Evolutionary conservation across 2,797 vertebrate species (phyloP).

Genomic region (Passerculus sandwichensis): DNA sequence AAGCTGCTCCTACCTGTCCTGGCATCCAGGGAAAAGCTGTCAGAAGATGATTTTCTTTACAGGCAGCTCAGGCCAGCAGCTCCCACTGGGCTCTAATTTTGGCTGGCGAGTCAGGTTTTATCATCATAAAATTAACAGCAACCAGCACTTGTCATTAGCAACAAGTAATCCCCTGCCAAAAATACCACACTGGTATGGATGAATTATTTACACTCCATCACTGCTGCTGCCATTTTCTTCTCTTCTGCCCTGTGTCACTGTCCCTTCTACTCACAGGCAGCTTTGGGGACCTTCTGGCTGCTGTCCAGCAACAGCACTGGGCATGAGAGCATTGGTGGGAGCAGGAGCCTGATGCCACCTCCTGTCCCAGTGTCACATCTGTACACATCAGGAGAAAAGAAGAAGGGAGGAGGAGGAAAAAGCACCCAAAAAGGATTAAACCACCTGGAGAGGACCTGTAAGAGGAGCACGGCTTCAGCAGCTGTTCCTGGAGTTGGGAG

Average conservation of each 20-base stretch:
- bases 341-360: not conserved
- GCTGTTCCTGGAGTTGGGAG: not conserved
- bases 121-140: not conserved
- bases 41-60: not conserved
- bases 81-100: not conserved
- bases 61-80: not conserved
- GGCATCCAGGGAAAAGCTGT: not conserved
- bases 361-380: not conserved
- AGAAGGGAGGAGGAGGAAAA: not conserved
- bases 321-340: not conserved
- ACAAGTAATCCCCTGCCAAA: not conserved
- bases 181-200: not conserved
- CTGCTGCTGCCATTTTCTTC: not conserved
- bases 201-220: slow-evolving; percentile 21
- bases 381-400: not conserved
- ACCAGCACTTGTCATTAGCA: not conserved
- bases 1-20: accelerated
- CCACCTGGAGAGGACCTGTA: accelerated
- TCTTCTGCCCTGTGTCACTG: not conserved
- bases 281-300: slow-evolving; percentile 10
- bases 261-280: not conserved
- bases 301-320: not conserved
- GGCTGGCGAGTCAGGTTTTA: not conserved
- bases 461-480: not conserved
- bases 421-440: not conserved